These are phyloP conservation scores for Chelonoidis abingdonii DNA, from an alignment of 2,113 vertebrate species.

Conservation along the genomic window DNA sequence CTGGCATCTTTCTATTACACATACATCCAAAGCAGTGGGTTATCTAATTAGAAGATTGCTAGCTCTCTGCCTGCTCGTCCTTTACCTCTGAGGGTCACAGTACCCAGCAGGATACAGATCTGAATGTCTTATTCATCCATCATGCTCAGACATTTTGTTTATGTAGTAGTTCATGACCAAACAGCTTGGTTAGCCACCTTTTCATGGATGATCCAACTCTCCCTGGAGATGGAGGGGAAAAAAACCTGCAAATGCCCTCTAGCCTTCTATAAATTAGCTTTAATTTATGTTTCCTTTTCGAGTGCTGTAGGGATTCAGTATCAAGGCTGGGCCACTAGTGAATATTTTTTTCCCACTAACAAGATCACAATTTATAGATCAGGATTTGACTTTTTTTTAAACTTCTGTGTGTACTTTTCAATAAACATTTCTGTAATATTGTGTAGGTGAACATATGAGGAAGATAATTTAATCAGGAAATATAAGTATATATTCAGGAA, in stretches of 20 bases:
- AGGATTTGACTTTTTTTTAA: background rate
- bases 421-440: background rate
- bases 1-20: background rate
- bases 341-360: background rate
- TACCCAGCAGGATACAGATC: background rate
- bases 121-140: background rate
- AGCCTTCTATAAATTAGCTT: constrained; percentile 35
- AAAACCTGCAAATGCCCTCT: background rate
- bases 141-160: background rate
- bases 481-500: background rate
- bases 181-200: background rate
- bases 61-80: background rate
- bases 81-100: background rate
- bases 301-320: constrained; percentile 30
- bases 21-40: background rate
- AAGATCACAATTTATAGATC: background rate
- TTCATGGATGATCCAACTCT: background rate
- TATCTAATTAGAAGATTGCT: background rate
- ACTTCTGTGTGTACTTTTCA: background rate
- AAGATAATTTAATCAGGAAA: background rate
- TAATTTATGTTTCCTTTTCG: constrained; percentile 22
- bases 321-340: accelerated
- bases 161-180: background rate
- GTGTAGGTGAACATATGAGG: accelerated
- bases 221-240: background rate